Conservation (phyloP, 2,113 vertebrate species). For the Sprattus sprattus region DNA sequence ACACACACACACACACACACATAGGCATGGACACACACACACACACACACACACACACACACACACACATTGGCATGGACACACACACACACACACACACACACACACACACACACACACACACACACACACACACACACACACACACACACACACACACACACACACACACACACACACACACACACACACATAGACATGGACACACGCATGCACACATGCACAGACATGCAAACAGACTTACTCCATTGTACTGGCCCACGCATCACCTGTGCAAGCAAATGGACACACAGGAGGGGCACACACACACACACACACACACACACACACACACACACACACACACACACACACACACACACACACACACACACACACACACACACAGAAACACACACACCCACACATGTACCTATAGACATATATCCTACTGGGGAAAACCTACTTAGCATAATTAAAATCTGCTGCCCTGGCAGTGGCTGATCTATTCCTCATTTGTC, state of each 20-base stretch:
- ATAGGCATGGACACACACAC: not conserved
- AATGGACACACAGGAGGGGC: constrained; percentile 37
- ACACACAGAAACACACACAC: constrained; percentile 28
- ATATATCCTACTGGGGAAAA: not conserved
- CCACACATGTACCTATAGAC: not conserved
- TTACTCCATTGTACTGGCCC: not conserved
- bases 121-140: constrained; percentile 16
- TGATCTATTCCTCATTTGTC: constrained; percentile 28
- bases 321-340: constrained; percentile 19
- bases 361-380: not conserved
- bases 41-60: constrained; percentile 1
- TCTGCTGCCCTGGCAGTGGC: constrained; percentile 23
- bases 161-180: constrained; percentile 24
- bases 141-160: constrained; percentile 1
- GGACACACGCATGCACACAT: constrained; percentile 28
- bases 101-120: constrained; percentile 10
- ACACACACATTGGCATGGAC: no score
- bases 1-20: constrained; percentile 11
- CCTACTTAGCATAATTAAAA: constrained; percentile 43
- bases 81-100: not conserved
- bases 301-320: constrained; percentile 20
- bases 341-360: constrained; percentile 15
- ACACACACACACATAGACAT: not conserved
- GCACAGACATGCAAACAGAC: constrained; percentile 16
- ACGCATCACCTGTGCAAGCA: constrained; percentile 5